Conservation (phyloP, 1,140 invertebrate species). For the Apis dorsata region DNA sequence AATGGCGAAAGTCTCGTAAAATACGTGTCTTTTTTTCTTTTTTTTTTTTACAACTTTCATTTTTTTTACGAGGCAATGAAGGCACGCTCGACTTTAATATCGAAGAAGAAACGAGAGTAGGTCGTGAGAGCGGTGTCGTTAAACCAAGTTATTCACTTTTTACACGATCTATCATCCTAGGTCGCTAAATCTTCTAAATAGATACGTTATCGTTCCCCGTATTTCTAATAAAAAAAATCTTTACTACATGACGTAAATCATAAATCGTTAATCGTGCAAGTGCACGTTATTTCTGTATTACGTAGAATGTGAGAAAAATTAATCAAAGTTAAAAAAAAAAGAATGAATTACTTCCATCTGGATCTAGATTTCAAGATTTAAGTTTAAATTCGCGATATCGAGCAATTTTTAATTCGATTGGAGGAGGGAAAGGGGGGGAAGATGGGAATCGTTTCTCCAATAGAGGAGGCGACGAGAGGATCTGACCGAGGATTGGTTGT, state of each 20-base stretch:
- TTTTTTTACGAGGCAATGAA: neutral
- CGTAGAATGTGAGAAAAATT: too few species aligned
- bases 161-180: slow-evolving; percentile 17
- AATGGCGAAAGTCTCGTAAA: slow-evolving; percentile 37
- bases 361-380: too few species aligned
- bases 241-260: too few species aligned
- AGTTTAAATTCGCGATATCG: neutral
- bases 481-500: slow-evolving; percentile 42
- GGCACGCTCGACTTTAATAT: slow-evolving; percentile 13
- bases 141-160: slow-evolving; percentile 34
- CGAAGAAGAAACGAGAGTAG: neutral
- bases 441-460: too few species aligned
- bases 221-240: too few species aligned
- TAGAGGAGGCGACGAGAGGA: slow-evolving; percentile 2
- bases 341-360: too few species aligned
- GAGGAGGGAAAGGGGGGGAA: too few species aligned
- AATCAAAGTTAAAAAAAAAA: too few species aligned
- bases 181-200: slow-evolving; percentile 13
- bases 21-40: slow-evolving; percentile 23
- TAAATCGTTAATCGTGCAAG: too few species aligned
- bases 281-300: too few species aligned
- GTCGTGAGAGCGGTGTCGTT: slow-evolving; percentile 8
- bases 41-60: slow-evolving; percentile 46
- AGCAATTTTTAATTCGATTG: neutral
- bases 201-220: too few species aligned